Evolutionary conservation across 2,113 vertebrate species (phyloP), one percentile per base, ranked within the genome.

Genomic region (Halichoerus grypus): DNA sequence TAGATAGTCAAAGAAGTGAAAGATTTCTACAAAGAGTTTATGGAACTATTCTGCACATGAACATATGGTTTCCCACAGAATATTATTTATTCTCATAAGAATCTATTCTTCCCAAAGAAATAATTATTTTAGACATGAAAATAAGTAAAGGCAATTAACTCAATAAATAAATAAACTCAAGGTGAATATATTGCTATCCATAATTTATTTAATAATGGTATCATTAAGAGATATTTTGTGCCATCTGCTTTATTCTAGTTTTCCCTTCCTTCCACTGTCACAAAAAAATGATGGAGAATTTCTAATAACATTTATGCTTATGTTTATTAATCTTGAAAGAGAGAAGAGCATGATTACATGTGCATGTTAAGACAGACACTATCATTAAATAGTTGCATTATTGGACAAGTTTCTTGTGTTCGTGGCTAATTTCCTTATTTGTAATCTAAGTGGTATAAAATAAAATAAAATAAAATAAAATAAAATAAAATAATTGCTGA

Each of bases 191-290:
- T 67, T 86, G 36, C 9, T 93, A n/a, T 90, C 42, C 55, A 21
- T 59, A 59, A 80, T 86, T 95, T 93, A 74, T 59, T 95, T 81
- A 91, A 80, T 90, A 90, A 93, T 85, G 46, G 16, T 80, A 65
- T 53, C 36, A 15, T 14, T 14, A 65, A 92, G 6, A 31, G 5
- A 53, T 39, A 94, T 28, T 61, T 88, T 88, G 11, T 28, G 1
- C 15, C 65, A 63, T 83, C 24, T 88, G 11, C 16, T 49, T 92
- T 79, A 55, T 84, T 10, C 33, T 16, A 71, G 5, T 33, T 88
- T 96, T 91, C 8, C n/a, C 28, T 88, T 57, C 33, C 18, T 63
- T 19, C 36, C 67, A 65, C 49, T 71, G 36, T n/a, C 63, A 67
- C 53, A 95, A 28, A 95, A 83, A 95, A 21, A 72, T 46, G 33